phyloP scores from a whole-genome alignment of 2,888 invertebrate species.

The Metacarcinus magister region DNA sequence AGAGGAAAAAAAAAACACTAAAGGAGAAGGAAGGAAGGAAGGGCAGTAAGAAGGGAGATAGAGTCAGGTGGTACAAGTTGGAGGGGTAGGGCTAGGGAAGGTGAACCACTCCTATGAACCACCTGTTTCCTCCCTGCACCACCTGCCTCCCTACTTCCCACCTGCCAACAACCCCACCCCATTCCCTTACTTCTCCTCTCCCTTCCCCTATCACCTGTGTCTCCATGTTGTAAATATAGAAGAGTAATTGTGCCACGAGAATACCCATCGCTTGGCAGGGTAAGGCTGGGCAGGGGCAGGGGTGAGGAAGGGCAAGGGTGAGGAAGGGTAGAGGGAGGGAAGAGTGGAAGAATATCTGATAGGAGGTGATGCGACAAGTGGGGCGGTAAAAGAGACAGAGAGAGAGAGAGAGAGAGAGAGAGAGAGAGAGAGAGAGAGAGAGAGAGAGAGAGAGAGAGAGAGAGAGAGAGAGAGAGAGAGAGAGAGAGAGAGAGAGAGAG shows the following conservation, averaged over 20 bases:
- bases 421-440: slow-evolving; percentile 31
- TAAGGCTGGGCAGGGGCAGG: neutral
- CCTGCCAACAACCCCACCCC: neutral
- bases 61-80: neutral
- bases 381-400: neutral
- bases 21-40: neutral
- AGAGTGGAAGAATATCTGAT: neutral
- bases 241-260: slow-evolving; percentile 35
- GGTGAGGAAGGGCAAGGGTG: neutral
- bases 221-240: neutral
- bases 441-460: slow-evolving; percentile 58
- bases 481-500: slow-evolving; percentile 57
- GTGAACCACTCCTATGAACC: neutral
- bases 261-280: slow-evolving; percentile 26
- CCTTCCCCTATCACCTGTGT: neutral
- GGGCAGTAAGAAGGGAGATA: too few relatives aligned
- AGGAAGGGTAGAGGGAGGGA: neutral
- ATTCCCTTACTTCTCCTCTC: neutral
- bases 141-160: neutral
- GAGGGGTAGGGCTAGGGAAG: neutral
- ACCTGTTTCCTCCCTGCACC: neutral
- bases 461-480: slow-evolving; percentile 55
- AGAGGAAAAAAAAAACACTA: neutral
- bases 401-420: slow-evolving; percentile 43
- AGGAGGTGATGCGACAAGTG: neutral